Conservation (phyloP, 2,888 invertebrate genomes). For the Orgyia antiqua region DNA sequence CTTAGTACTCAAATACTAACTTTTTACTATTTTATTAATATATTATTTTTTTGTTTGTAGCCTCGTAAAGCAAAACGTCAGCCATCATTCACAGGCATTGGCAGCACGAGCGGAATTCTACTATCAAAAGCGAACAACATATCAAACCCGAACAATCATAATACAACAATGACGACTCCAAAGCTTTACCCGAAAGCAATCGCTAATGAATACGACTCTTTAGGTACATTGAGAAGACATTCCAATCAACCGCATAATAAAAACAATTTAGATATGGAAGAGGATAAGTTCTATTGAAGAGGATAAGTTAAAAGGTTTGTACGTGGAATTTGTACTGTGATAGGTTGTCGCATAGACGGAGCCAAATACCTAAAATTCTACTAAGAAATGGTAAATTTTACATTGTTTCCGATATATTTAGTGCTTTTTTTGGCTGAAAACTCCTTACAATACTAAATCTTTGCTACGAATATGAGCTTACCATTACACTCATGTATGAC, state of each 20-base stretch:
- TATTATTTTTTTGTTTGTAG: too few species aligned
- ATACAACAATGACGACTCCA: constrained; percentile 76
- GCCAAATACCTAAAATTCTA: too few species aligned
- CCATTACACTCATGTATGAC: too few species aligned
- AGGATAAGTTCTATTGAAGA: constrained; percentile 81
- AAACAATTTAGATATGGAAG: constrained; percentile 79
- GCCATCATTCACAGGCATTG: constrained; percentile 82
- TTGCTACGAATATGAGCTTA: too few species aligned
- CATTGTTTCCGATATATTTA: too few species aligned
- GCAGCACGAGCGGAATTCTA: constrained; percentile 69
- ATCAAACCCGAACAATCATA: constrained; percentile 80
- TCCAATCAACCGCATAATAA: constrained; percentile 84
- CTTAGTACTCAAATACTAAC: too few species aligned
- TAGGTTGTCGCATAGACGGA: not conserved
- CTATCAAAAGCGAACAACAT: constrained; percentile 79
- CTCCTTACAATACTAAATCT: too few species aligned
- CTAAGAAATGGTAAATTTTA: too few species aligned
- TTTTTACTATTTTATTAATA: too few species aligned
- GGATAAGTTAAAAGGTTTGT: not conserved
- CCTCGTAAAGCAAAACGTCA: constrained; percentile 80
- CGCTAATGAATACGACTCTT: constrained; percentile 85
- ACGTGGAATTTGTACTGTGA: constrained; percentile 4
- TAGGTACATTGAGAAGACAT: constrained; percentile 86
- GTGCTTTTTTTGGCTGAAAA: too few species aligned
- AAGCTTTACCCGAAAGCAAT: constrained; percentile 84